Percentiles rank a stretch among this genome's conserved stretches.
These are phyloP conservation scores for Laticauda laticaudata DNA, from an alignment of 2,113 vertebrate genomes.

Conservation along the genomic window DNA sequence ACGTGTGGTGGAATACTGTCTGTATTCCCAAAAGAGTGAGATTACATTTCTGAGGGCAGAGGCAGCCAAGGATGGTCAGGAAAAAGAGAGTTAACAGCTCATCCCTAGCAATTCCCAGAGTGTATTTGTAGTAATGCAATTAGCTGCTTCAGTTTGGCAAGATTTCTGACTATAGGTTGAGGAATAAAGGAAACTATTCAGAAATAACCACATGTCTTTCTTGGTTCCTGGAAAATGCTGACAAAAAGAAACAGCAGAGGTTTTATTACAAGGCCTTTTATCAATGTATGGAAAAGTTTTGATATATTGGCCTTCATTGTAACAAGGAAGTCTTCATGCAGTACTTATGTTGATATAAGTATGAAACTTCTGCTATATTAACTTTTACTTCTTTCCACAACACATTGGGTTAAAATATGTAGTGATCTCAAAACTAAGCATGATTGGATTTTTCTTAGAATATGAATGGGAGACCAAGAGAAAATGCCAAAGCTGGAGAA, in stretches of 20 bases:
- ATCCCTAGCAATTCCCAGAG: neutral
- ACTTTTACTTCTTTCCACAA: neutral
- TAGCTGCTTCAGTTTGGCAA: neutral
- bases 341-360: neutral
- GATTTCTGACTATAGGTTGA: neutral
- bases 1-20: neutral
- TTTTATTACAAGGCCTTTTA: neutral
- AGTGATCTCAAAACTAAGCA: neutral
- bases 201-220: neutral
- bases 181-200: neutral
- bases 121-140: neutral
- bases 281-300: neutral
- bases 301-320: neutral
- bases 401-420: conserved; percentile 24
- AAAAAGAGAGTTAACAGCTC: neutral
- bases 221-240: neutral
- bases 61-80: neutral
- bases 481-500: neutral
- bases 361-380: neutral
- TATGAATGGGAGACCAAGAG: conserved; percentile 21
- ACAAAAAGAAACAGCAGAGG: neutral
- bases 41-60: neutral
- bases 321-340: neutral
- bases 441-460: neutral
- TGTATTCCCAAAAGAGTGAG: neutral